Conservation (phyloP, 2,797 vertebrate species). For the Notolepis coatsorum region DNA sequence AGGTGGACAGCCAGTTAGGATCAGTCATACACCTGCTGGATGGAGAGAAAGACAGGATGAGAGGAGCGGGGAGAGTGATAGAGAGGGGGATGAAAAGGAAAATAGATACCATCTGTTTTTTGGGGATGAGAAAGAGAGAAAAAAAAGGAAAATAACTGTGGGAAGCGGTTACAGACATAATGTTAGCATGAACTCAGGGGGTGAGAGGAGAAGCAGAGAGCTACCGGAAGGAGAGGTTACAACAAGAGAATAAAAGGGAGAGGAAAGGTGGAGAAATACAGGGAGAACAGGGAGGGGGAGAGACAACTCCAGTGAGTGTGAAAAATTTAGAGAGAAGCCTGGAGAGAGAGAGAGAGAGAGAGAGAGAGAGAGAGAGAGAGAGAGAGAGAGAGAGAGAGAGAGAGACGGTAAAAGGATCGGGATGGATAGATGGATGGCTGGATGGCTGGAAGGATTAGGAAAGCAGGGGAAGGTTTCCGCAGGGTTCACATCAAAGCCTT, state of each 20-base stretch:
- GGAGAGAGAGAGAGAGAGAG: too few species aligned
- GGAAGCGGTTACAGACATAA: conserved; percentile 57
- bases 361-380: conserved; percentile 34
- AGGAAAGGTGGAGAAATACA: background rate
- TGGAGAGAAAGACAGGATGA: conserved; percentile 57
- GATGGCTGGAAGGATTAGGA: too few species aligned
- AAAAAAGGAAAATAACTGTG: conserved; percentile 43
- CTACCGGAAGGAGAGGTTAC: conserved; percentile 12
- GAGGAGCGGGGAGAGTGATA: conserved; percentile 31
- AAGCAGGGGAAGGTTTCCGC: conserved; percentile 11
- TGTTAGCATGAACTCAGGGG: conserved; percentile 36
- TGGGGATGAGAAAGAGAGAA: conserved; percentile 64
- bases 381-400: conserved; percentile 62
- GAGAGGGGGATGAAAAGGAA: conserved; percentile 70
- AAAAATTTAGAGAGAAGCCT: too few species aligned
- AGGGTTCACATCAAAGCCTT: conserved; percentile 59
- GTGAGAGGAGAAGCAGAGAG: conserved; percentile 16
- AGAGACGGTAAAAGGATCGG: background rate
- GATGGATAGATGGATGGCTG: background rate
- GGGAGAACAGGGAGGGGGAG: background rate
- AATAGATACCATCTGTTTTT: conserved; percentile 79
- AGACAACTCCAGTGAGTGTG: background rate
- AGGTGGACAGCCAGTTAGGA: conserved; percentile 67
- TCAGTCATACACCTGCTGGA: conserved; percentile 64
- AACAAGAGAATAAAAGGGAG: background rate